These are phyloP conservation scores for Polietes domitor DNA, from an alignment of 2,888 invertebrate genomes.

Conservation along the genomic window DNA sequence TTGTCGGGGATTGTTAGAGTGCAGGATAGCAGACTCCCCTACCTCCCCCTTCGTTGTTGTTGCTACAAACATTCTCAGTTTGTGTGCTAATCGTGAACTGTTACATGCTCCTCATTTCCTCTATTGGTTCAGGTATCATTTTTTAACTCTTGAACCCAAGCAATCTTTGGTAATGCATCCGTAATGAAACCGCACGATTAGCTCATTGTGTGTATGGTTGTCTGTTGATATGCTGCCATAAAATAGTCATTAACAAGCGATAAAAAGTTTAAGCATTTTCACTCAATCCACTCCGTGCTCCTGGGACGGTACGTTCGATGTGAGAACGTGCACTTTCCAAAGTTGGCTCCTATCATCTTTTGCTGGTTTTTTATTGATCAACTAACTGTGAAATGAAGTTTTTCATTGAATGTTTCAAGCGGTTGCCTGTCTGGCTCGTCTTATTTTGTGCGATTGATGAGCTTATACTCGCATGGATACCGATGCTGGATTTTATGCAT, in stretches of 20 bases:
- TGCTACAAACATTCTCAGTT: not conserved
- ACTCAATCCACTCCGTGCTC: not conserved
- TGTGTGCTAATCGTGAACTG: not conserved
- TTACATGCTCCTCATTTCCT: not conserved
- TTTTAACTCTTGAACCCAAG: constrained; percentile 5
- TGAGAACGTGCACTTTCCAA: constrained; percentile 23
- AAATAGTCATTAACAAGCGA: constrained; percentile 38
- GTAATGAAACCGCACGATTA: constrained; percentile 27
- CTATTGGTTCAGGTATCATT: not conserved
- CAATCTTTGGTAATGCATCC: not conserved
- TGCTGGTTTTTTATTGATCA: constrained; percentile 38
- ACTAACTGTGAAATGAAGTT: constrained; percentile 47
- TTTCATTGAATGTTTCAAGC: constrained; percentile 28
- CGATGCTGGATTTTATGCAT: constrained; percentile 35
- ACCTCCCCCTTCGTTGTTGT: not conserved
- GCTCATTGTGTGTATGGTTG: not conserved
- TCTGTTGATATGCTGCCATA: constrained; percentile 32
- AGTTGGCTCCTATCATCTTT: constrained; percentile 22
- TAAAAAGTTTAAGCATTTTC: constrained; percentile 31
- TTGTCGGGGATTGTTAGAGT: constrained; percentile 17
- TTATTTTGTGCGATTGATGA: constrained; percentile 22
- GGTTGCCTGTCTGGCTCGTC: not conserved
- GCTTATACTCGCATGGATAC: constrained; percentile 16
- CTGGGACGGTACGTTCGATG: not conserved
- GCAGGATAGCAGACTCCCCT: not conserved